phyloP scores from a whole-genome alignment of 2,113 vertebrate genomes.

The Pogonocichla stellata region DNA sequence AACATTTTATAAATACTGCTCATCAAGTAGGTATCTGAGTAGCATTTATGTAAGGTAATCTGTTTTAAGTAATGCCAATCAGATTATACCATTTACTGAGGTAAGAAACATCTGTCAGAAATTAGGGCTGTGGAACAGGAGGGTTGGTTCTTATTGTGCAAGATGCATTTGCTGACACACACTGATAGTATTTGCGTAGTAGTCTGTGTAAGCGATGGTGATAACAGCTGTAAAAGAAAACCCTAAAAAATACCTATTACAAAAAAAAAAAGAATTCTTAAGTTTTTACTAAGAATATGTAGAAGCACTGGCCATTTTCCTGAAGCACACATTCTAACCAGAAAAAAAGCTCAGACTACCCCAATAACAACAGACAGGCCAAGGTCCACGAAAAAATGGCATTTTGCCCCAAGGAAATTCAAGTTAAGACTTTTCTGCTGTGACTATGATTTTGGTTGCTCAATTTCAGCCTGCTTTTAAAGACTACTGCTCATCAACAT shows the following conservation, averaged over 20 bases:
- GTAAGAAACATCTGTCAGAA: not conserved
- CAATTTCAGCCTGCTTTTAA: not conserved
- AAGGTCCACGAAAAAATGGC: not conserved
- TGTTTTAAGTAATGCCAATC: not conserved
- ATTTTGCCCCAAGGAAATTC: slow-evolving; percentile 16
- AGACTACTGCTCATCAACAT: not conserved
- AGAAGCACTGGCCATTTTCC: not conserved
- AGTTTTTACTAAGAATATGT: not conserved
- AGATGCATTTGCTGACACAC: not conserved
- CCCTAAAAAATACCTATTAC: not conserved
- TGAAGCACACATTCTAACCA: not conserved
- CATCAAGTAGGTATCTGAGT: not conserved
- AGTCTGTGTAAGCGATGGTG: not conserved
- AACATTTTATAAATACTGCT: not conserved
- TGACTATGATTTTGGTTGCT: not conserved
- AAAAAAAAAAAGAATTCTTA: fast-evolving
- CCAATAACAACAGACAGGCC: not conserved
- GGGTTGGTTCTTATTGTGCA: fast-evolving
- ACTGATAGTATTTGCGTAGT: not conserved
- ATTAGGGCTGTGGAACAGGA: not conserved
- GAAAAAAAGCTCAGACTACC: not conserved
- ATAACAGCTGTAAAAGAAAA: not conserved
- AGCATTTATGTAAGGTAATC: not conserved
- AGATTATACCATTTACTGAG: not conserved
- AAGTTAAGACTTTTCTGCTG: not conserved